Evolutionary conservation across 2,113 vertebrate genomes (phyloP).

Genomic region (Rattus rattus): DNA sequence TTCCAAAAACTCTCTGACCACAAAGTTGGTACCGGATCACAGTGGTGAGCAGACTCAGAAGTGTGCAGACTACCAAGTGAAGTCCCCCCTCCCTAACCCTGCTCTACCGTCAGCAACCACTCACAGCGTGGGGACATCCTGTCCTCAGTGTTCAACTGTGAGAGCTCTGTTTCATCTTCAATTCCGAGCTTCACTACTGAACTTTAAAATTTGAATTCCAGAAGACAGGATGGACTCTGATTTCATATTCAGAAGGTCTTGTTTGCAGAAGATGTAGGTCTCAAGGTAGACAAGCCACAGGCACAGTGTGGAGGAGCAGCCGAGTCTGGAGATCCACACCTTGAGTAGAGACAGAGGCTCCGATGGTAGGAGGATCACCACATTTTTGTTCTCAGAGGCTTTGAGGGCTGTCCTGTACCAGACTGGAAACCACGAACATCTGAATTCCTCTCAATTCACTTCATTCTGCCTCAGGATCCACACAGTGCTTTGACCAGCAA

Average conservation of each 20-base stretch:
- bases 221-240: background rate
- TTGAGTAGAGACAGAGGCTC: background rate
- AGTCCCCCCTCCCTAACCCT: background rate
- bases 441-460: background rate
- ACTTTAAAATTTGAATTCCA: background rate
- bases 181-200: background rate
- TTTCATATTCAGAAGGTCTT: background rate
- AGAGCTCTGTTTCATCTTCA: background rate
- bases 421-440: background rate
- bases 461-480: background rate
- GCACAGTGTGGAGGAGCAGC: background rate
- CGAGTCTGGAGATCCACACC: background rate
- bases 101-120: background rate
- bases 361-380: background rate
- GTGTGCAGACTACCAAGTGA: background rate
- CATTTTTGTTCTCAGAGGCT: background rate
- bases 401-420: background rate
- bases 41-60: background rate
- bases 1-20: background rate
- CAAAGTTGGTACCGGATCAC: background rate
- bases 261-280: fast-evolving
- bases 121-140: background rate
- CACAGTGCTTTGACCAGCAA: background rate
- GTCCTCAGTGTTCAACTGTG: background rate
- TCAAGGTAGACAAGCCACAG: background rate